Percentiles rank a stretch among this genome's conserved stretches.
phyloP scores from a whole-genome alignment of 2,113 vertebrate genomes.

The Lanius collurio region DNA sequence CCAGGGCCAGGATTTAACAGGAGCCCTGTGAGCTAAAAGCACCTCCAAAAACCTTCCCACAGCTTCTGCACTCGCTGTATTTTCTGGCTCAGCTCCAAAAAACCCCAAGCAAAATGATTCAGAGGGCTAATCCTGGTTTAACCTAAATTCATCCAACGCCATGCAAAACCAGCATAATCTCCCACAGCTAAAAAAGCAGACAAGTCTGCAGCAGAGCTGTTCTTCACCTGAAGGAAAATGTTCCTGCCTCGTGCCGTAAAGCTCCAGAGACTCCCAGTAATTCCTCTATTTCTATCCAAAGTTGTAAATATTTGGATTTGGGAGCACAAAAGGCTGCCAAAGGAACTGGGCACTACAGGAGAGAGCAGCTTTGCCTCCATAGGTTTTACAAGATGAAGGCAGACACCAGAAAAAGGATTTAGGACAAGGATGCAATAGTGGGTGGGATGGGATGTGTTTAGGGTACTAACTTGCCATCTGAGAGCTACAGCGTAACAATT shows the following conservation, averaged over 20 bases:
- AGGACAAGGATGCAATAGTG: not conserved
- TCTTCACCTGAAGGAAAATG: not conserved
- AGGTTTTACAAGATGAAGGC: not conserved
- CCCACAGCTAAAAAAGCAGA: not conserved
- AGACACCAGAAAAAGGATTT: not conserved
- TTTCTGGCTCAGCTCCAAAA: conserved; percentile 11
- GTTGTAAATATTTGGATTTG: not conserved
- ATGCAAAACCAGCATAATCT: conserved; percentile 18
- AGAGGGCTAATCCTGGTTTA: conserved; percentile 64
- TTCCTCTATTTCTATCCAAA: not conserved
- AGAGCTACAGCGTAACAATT: not conserved
- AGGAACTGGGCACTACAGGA: not conserved
- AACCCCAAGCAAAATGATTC: not conserved
- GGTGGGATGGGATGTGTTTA: not conserved
- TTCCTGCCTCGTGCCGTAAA: not conserved
- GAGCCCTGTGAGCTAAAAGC: not conserved
- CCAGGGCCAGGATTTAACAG: not conserved
- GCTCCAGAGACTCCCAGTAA: not conserved
- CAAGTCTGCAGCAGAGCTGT: not conserved
- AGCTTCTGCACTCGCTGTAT: not conserved
- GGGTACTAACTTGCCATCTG: not conserved
- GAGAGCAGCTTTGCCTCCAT: not conserved
- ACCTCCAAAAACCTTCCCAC: not conserved
- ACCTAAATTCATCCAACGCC: not conserved
- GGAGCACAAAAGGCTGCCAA: not conserved